Base-by-base conservation (phyloP, 2,888 invertebrate species). In the Drosophila formosana region DNA sequence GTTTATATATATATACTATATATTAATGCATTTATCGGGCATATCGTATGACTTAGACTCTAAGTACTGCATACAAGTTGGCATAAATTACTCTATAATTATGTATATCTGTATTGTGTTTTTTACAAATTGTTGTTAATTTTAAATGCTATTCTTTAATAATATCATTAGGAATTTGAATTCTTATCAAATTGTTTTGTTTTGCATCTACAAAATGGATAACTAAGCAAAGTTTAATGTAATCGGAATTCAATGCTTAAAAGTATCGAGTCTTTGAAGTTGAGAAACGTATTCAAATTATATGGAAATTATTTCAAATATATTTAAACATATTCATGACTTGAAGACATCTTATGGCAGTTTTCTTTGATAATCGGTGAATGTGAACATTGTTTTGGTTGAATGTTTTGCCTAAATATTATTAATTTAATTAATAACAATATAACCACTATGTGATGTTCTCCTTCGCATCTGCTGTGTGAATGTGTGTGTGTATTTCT, bases 381-480 rank as follows among this genome's bases (percentile, higher is more conserved):
- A 46, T 70, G 61, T 72, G 66, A 81, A 78, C 74, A 74, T 72
- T 55, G 66, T 39, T 5, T 57, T 71, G 57, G 32, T 49, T 72
- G 66, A 77, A 63, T 30, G 18, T 47, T 50, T 63, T 30, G n/a
- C 37, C 34, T 58, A 63, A 50, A n/a, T 49, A 62, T 55, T 41
- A 51, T 55, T 50, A 65, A 65, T 77, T 65, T 52, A 58, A 55
- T 78, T 71, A 80, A 78, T 82, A 88, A 83, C 81, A 88, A 83
- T 77, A 75, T 71, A 86, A 80, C 66, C 80, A 85, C 82, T 82
- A 85, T 50, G 87, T 82, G 81, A 82, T 80, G 73, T 64, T 67
- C 18, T 8, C 11, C 46, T 18, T 47, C 6, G 45, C 6, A 30
- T 72, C 46, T 66, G 18, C 26, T 62, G 45, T 61, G 32, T 52